Evolutionary conservation across 92 coral and sea anemone species (phyloP).

Genomic region (Palythoa grandis): DNA sequence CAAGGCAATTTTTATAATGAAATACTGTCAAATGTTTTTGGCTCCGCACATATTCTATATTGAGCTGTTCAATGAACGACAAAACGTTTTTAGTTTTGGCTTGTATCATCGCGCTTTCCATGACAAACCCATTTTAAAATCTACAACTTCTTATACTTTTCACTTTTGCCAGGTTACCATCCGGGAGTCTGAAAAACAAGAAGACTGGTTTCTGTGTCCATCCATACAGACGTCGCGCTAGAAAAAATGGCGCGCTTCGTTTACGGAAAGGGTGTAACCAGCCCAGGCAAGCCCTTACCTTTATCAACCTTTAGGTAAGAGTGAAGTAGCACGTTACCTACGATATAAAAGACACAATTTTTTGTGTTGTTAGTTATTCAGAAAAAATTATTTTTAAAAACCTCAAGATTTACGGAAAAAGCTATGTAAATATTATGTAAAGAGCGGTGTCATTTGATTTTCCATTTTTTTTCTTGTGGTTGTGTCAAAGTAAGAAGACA

Average conservation of each 20-base stretch:
- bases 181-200: constrained; percentile 5
- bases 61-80: background rate
- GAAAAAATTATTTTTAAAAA: too few species aligned
- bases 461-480: too few species aligned
- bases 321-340: too few species aligned
- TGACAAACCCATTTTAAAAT: background rate
- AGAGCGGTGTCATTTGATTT: too few species aligned
- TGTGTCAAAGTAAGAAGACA: too few species aligned
- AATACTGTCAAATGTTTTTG: too few species aligned
- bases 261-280: background rate
- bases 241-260: background rate
- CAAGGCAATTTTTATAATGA: background rate
- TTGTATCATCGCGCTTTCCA: background rate
- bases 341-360: too few species aligned
- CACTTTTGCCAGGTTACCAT: constrained; percentile 3
- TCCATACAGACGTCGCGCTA: background rate
- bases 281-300: background rate
- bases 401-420: too few species aligned
- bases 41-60: background rate
- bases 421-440: too few species aligned
- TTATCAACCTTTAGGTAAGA: constrained; percentile 5
- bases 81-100: background rate
- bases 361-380: too few species aligned
- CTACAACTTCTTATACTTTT: too few species aligned
- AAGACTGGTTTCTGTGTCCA: constrained; percentile 25